Evolutionary conservation across 2,113 vertebrate species (phyloP), one percentile per base, ranked within the genome.

Genomic region (Tenebrosternarchus preto): DNA sequence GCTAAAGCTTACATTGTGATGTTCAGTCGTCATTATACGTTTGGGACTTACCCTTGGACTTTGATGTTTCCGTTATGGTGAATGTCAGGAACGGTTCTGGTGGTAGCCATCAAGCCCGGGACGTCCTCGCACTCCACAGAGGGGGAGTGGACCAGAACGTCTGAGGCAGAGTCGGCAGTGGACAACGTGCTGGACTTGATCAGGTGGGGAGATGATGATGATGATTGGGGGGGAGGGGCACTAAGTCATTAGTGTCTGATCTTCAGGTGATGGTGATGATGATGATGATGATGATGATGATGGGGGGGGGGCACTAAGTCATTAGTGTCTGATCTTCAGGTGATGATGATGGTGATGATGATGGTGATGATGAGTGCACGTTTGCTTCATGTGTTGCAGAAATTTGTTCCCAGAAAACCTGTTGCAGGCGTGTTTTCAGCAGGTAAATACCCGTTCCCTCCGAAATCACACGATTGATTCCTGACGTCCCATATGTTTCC

Each of bases 371-470:
- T 46, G 43, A 8, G 43, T 46, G 43, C 33, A 73, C 59, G 43
- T 24, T 15, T 66, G 12, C 43, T 50, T 50, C 15, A 12, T 78
- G 19, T 12, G 8, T 16, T 3, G 19, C 87, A 95, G 95, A 83
- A 95, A 95, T 80, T 94, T 95, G 94, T 93, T 95, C 75, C 95
- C 95, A 66, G 94, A 95, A 88, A 95, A 95, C 78, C 90, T 95
- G 60, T 83, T 95, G 8, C 94, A 95, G 78, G 94, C 95, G 73
- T 94, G 94, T 89, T 95, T 95, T 85, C 93, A 95, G 73, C 94
- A 95, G 91, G 95, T 95, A 87, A 77, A 25, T 29, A 24, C 11
- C 39, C 5, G 12, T 50, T 50, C 15, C 8, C 3, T 50, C 43
- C 12, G 12, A 50, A 7, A 50, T 50, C 15, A 50, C 1, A 50